phyloP scores from a whole-genome alignment of 2,797 vertebrate genomes.

The Coreius guichenoti region DNA sequence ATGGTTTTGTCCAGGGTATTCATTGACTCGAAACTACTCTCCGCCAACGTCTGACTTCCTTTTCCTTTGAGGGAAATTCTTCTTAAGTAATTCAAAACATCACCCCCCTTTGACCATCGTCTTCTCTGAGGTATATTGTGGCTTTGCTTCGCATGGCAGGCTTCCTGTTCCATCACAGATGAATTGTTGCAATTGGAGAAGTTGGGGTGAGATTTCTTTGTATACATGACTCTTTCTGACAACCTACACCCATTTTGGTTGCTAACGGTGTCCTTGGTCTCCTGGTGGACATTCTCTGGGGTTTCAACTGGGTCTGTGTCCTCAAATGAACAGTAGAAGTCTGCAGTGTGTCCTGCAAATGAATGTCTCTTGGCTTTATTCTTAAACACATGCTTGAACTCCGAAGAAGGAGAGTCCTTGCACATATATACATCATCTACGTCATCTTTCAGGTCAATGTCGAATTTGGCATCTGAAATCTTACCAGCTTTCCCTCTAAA shows the following conservation, averaged over 20 bases:
- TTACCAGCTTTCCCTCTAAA: constrained; percentile 78
- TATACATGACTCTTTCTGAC: constrained; percentile 70
- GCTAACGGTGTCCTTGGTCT: constrained; percentile 69
- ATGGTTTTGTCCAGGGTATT: constrained; percentile 79
- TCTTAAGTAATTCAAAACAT: constrained; percentile 90
- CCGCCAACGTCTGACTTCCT: constrained; percentile 76
- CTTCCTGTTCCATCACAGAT: constrained; percentile 69
- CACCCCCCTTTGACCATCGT: constrained; percentile 80
- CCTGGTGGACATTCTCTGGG: constrained; percentile 73
- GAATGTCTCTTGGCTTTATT: constrained; percentile 87
- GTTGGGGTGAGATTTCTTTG: constrained; percentile 74
- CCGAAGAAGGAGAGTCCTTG: constrained; percentile 76
- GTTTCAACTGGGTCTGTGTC: constrained; percentile 79
- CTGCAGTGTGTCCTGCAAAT: constrained; percentile 84
- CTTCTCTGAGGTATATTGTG: constrained; percentile 68
- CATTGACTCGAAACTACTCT: constrained; percentile 83
- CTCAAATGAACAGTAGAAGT: constrained; percentile 88
- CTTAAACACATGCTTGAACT: constrained; percentile 75
- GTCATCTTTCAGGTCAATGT: constrained; percentile 72
- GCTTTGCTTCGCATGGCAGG: constrained; percentile 72
- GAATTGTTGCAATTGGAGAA: constrained; percentile 77
- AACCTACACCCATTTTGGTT: constrained; percentile 73
- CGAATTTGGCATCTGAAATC: constrained; percentile 74
- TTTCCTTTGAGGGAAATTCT: constrained; percentile 85
- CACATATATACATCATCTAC: constrained; percentile 76